Base-by-base conservation (phyloP, 1,140 invertebrate genomes). In the Wiebesia pumilae region DNA sequence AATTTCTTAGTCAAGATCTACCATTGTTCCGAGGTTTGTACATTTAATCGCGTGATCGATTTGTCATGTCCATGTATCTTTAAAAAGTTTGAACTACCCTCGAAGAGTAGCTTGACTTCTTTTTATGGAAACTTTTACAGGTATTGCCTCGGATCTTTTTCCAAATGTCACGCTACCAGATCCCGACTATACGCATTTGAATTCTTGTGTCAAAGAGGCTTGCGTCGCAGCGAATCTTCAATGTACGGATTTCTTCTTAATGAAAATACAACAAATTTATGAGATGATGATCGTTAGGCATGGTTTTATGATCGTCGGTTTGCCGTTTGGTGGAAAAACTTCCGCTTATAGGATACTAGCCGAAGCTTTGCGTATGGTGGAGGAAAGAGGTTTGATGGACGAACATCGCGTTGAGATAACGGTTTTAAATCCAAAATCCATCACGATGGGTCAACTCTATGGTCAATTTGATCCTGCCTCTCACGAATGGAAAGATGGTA, bases 231-330 rank as follows among this genome's bases (percentile, higher is more conserved):
- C 96, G 33, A 99, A 99, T 91, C 94, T 99, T 10, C 97, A 98
- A 91, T 96, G 96, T 88, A 98, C 97, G 0, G 94, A 96, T 0
- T 97, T 97, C 93, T 98, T 99, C 90, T 91, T 98, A 87, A 97
- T 98, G 93, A 99, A 99, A 82, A 89, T 98, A 38, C 97, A 98
- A 85, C 97, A 99, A 94, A 95, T 99, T 35, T 99, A 98, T 92
- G 98, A 99, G 93, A 99, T 99, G 98, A 98, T 99, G 95, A 96
- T 98, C 71, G 98, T 99, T 0, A 95, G 97, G 40, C 98, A 98
- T 91, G 97, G 97, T 3, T 95, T 97, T 69, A 97, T 97, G 97
- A 96, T 99, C 83, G 97, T 99, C 1, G 98, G 98, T 14, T 95
- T 96, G 88, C 98, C 98, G 10, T 98, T 98, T 92, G 97, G 97